Percentiles rank a stretch among this genome's conserved stretches.
phyloP scores from a whole-genome alignment of 2,888 invertebrate species.

The Sussaba pulchella region DNA sequence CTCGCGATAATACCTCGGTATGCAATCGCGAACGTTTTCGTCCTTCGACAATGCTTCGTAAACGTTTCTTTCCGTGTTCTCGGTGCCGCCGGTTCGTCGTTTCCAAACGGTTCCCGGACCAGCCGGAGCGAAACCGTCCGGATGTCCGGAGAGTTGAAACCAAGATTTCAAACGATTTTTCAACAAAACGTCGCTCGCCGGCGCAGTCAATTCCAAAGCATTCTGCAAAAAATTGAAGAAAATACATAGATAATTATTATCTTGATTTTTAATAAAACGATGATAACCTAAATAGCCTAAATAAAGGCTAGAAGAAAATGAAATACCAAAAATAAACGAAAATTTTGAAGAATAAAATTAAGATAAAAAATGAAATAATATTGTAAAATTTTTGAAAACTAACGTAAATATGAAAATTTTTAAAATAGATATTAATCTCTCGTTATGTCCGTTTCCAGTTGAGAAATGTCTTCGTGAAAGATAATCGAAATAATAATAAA shows the following conservation, averaged over 20 bases:
- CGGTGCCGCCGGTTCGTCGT: slow-evolving; percentile 89
- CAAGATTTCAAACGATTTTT: slow-evolving; percentile 89
- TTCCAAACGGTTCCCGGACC: slow-evolving; percentile 98
- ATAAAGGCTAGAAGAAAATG: too few species aligned
- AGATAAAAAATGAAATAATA: too few species aligned
- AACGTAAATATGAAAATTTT: too few species aligned
- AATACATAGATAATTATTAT: neutral
- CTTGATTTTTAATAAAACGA: too few species aligned
- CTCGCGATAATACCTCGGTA: slow-evolving; percentile 94
- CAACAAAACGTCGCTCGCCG: slow-evolving; percentile 94
- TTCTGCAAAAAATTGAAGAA: slow-evolving; percentile 87
- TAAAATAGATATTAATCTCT: too few species aligned
- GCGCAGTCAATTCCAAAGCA: slow-evolving; percentile 95
- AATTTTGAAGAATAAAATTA: too few species aligned
- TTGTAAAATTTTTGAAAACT: too few species aligned
- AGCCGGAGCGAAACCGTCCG: slow-evolving; percentile 96
- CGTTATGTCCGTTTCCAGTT: too few species aligned
- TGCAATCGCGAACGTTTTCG: slow-evolving; percentile 89
- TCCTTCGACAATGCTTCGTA: slow-evolving; percentile 93
- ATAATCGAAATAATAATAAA: too few species aligned
- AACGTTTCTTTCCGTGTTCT: slow-evolving; percentile 90
- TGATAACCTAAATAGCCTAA: too few species aligned
- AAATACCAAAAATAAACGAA: too few species aligned
- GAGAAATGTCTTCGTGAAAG: too few species aligned
- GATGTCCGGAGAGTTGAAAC: slow-evolving; percentile 97